Conservation (phyloP, 2,797 vertebrate genomes). For the Hirundo rustica region DNA sequence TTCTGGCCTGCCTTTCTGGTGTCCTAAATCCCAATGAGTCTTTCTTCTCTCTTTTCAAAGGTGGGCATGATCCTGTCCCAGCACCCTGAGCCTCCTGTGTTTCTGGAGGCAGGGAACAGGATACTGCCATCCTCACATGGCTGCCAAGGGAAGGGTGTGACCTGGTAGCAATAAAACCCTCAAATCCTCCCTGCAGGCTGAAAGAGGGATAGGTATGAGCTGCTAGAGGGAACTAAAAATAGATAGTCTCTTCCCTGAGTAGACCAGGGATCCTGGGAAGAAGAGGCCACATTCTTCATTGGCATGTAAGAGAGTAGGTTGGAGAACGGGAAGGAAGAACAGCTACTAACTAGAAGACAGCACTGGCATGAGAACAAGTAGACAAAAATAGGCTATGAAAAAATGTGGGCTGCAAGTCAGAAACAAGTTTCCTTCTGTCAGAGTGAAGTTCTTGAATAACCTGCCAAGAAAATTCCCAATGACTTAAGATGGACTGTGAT, state of each 20-base stretch:
- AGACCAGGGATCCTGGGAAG: not conserved
- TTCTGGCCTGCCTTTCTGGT: not conserved
- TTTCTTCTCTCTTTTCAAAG: not conserved
- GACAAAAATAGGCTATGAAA: slow-evolving; percentile 60
- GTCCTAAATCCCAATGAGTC: not conserved
- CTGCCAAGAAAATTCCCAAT: slow-evolving; percentile 48
- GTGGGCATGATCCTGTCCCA: not conserved
- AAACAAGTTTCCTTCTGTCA: slow-evolving; percentile 54
- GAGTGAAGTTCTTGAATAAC: slow-evolving; percentile 40
- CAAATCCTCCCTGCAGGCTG: not conserved
- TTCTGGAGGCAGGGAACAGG: not conserved
- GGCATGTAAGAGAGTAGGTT: not conserved
- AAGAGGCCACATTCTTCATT: not conserved
- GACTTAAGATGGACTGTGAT: slow-evolving; percentile 49
- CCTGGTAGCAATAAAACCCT: not conserved
- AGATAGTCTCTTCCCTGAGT: not conserved
- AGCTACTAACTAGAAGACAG: slow-evolving; percentile 49
- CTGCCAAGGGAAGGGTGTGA: not conserved
- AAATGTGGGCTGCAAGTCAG: slow-evolving; percentile 58
- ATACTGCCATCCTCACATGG: not conserved
- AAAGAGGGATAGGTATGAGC: not conserved
- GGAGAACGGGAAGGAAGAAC: not conserved
- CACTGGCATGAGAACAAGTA: slow-evolving; percentile 39
- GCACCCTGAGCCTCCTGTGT: not conserved
- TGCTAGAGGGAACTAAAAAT: not conserved